Percentiles rank a stretch among this genome's conserved stretches.
Evolutionary conservation across 2,113 vertebrate species (phyloP).

Genomic region (Macquaria ambigua): DNA sequence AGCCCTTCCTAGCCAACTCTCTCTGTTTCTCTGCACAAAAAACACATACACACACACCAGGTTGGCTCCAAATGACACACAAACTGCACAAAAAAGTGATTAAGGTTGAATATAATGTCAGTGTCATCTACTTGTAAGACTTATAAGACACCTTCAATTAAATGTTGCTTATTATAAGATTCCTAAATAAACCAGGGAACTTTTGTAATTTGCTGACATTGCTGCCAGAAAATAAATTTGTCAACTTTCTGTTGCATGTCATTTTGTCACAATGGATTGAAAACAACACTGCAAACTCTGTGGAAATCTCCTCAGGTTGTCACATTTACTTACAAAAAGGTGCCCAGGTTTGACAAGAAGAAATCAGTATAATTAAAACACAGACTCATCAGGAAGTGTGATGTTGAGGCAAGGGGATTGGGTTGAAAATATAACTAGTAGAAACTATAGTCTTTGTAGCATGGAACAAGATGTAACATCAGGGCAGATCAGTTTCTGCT

Average conservation of each 20-base stretch:
- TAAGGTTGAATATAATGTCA: not conserved
- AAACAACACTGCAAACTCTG: not conserved
- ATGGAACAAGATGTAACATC: not conserved
- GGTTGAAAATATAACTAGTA: not conserved
- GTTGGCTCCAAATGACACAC: constrained; percentile 1
- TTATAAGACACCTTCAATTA: not conserved
- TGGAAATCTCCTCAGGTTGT: not conserved
- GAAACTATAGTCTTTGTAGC: too few species aligned
- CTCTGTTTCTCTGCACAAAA: constrained; percentile 93
- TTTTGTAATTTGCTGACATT: not conserved
- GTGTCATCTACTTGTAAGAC: not conserved
- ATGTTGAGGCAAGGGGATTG: not conserved
- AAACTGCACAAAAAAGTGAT: not conserved
- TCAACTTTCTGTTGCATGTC: not conserved
- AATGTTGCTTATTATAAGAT: not conserved
- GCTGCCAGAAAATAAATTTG: not conserved
- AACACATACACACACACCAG: constrained; percentile 42
- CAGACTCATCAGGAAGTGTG: not conserved
- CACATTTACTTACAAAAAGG: not conserved
- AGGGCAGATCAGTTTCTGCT: constrained; percentile 9
- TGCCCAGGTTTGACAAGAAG: not conserved
- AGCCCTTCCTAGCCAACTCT: constrained; percentile 95
- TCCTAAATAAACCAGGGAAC: not conserved
- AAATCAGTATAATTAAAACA: constrained; percentile 3
- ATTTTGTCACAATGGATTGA: not conserved